Base-by-base conservation (phyloP, 2,888 invertebrate species). In the Caenorhabditis plicata region DNA sequence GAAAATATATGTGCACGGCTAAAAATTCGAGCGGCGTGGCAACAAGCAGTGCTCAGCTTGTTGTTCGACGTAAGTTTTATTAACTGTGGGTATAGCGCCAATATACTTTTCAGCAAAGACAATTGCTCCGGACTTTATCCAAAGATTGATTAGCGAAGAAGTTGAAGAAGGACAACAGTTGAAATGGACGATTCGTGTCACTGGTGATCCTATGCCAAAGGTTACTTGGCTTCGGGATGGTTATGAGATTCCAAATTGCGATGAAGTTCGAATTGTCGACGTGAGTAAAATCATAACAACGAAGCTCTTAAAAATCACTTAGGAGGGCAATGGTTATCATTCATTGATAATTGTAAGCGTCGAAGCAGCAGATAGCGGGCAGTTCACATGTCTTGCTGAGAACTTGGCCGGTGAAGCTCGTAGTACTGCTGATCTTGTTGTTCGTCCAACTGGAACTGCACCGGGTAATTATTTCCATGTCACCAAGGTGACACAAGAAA, bases 331-430 rank as follows among this genome's bases (percentile, higher is more conserved):
- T 39, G 84, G 82, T 11, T 77, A 75, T 32, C 84, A 85, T 68
- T 88, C 91, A 48, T 84, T 98, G 63, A 87, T 90, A 41, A 88
- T 98, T 61, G 88, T 92, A 70, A 92, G 92, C 86, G 85, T 85
- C 5, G 94, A 94, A 81, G 87, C 92, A 81, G 96, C 96, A 83
- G 96, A 99, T 83, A 92, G 92, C n/a, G 98, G 93, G 2, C 90
- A 94, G 13, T 98, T 95, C 83, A 91, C 92, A 29, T 85, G 85
- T 32, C 88, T 94, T 43, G 94, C 94, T 48, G 92, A 94, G 83
- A 98, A 99, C 82, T 87, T 90, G 62, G 95, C 92, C 45, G 98
- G 98, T 32, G 90, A 91, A 74, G 68, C 68, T 9, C 46, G 68
- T 45, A 58, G 58, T 19, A 76, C 77, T 3, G 77, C 77, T 26